These are phyloP conservation scores for Cepphus grylle DNA, from an alignment of 2,113 vertebrate genomes.

Conservation along the genomic window DNA sequence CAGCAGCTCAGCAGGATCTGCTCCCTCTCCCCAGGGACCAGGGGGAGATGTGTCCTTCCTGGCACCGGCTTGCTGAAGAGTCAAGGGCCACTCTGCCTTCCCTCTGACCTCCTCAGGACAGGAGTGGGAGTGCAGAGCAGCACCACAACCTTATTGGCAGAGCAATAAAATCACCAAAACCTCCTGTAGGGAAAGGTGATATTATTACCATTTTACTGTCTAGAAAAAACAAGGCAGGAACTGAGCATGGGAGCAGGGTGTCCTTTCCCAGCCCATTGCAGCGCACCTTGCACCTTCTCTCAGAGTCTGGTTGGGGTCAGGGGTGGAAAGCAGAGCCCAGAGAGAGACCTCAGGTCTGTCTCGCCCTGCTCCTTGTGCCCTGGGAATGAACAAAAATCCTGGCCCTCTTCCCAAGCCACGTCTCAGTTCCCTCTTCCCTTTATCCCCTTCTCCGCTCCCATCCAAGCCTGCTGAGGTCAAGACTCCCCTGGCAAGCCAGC, in stretches of 20 bases:
- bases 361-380: background rate
- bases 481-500: background rate
- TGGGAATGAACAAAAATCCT: background rate
- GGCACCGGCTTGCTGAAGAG: background rate
- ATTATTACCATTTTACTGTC: background rate
- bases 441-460: background rate
- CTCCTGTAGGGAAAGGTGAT: background rate
- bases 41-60: background rate
- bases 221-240: background rate
- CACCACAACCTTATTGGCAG: background rate
- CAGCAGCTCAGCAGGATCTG: background rate
- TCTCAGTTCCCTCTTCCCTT: background rate
- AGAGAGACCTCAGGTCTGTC: background rate
- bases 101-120: background rate
- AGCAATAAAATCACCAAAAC: background rate
- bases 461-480: background rate
- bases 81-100: background rate
- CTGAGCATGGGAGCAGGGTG: background rate
- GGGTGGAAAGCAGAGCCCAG: background rate
- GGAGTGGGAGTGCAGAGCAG: background rate
- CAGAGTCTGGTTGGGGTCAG: background rate
- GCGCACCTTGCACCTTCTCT: background rate
- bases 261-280: background rate
- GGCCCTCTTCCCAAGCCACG: background rate
- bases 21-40: background rate